Evolutionary conservation across 1,140 invertebrate species (phyloP).

Genomic region (Caenorhabditis brenneri): DNA sequence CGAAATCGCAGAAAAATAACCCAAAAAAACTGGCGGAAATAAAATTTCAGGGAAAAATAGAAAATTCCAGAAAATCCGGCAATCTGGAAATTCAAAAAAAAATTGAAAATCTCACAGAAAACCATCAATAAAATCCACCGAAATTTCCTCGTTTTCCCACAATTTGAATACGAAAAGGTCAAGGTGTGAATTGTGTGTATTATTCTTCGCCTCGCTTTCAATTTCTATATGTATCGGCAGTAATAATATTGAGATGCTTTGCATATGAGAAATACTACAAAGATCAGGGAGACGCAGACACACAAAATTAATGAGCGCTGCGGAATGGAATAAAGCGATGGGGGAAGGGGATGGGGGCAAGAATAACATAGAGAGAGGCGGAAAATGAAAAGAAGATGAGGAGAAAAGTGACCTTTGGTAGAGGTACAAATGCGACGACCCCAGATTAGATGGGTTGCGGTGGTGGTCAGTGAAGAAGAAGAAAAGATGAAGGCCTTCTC

Average conservation of each 20-base stretch:
- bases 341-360: background rate
- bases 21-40: no score
- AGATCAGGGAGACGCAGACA: conserved; percentile 3
- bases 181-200: no score
- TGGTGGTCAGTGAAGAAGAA: background rate
- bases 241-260: background rate
- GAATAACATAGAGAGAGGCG: background rate
- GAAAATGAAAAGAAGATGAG: background rate
- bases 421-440: conserved; percentile 12
- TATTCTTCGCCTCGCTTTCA: background rate
- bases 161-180: background rate
- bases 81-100: no score
- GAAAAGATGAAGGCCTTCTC: background rate
- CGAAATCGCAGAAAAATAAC: no score
- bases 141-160: no score
- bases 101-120: no score
- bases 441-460: background rate
- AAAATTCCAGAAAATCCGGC: no score
- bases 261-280: background rate
- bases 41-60: no score
- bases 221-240: background rate
- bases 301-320: background rate
- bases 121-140: no score
- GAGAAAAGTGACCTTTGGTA: conserved; percentile 31
- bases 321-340: background rate